A percentile compares a stretch with the other conserved stretches of the same genome.
phyloP scores from a whole-genome alignment of 1,140 invertebrate species.

The Drosophila kepulauana region DNA sequence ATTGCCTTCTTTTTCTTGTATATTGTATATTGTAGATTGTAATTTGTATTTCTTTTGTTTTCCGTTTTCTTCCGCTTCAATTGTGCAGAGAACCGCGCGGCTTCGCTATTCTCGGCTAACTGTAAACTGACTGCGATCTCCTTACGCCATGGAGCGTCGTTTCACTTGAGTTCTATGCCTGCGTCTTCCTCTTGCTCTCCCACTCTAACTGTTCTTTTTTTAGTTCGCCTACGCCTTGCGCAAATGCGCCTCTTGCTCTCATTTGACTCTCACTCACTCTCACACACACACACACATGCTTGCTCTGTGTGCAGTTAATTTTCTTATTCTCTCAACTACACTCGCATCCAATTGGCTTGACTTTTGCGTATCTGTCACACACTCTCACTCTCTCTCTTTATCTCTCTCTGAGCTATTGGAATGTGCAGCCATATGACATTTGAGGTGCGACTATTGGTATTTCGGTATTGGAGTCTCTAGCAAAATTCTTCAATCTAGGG shows the following conservation, averaged over 20 bases:
- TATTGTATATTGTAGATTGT: no score
- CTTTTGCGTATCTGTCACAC: neutral
- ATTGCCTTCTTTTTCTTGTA: conserved; percentile 2
- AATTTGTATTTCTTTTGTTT: no score
- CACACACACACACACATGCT: neutral
- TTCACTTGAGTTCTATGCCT: conserved; percentile 45
- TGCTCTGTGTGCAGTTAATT: neutral
- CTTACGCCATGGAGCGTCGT: conserved; percentile 21
- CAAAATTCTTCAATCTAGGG: conserved; percentile 11
- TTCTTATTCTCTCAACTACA: conserved; percentile 6
- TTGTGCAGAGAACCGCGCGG: conserved; percentile 47
- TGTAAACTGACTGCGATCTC: conserved; percentile 49
- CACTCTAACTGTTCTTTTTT: conserved; percentile 61
- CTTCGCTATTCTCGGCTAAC: conserved; percentile 71
- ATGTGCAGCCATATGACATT: conserved; percentile 16
- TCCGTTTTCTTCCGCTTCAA: conserved; percentile 32
- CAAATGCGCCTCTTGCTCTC: conserved; percentile 29
- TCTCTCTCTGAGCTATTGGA: conserved; percentile 13
- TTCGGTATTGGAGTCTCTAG: conserved; percentile 19
- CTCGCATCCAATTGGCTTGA: conserved; percentile 43
- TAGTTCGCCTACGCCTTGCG: conserved; percentile 67
- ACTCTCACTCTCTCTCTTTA: neutral
- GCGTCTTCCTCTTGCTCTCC: neutral
- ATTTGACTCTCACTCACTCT: conserved; percentile 1
- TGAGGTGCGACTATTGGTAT: conserved; percentile 3